A percentile compares a stretch with the other conserved stretches of the same genome.
These are phyloP conservation scores for Chondrilla cf. caribensis DNA, from an alignment of 37 sponge, comb jelly and placozoan genomes.

Conservation along the genomic window DNA sequence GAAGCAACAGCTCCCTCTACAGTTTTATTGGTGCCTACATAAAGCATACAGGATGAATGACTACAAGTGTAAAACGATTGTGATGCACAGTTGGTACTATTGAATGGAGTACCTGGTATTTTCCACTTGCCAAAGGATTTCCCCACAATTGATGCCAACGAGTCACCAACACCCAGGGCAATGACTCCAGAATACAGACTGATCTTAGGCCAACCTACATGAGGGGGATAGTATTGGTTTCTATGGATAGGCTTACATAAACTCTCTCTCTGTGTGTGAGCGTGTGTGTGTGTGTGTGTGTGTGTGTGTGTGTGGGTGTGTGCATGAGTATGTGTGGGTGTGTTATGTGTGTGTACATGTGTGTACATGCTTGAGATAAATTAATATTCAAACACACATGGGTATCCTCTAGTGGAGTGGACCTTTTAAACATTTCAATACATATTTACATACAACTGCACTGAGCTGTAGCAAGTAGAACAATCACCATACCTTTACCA, in stretches of 20 bases:
- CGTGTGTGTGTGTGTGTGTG: no score
- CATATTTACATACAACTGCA: no score
- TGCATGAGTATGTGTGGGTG: no score
- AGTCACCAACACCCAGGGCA: conserved; percentile 81
- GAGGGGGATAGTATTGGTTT: background rate
- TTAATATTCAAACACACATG: background rate
- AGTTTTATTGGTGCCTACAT: conserved; percentile 63
- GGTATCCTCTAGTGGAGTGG: no score
- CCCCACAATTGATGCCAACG: conserved; percentile 74
- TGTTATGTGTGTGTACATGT: no score
- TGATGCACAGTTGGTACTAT: no score
- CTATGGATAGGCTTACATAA: background rate
- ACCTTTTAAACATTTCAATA: no score
- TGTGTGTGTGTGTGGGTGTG: no score
- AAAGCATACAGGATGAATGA: no score
- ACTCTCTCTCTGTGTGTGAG: background rate
- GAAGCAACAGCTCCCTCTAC: conserved; percentile 56
- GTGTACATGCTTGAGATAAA: no score
- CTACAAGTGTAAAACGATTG: no score
- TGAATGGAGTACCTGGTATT: conserved; percentile 83
- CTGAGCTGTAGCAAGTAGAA: no score
- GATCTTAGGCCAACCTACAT: conserved; percentile 31
- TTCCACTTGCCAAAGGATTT: conserved; percentile 50
- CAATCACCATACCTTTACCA: conserved; percentile 31
- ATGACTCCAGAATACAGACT: conserved; percentile 83